Evolutionary conservation across 2,797 vertebrate species (phyloP), one percentile per base, ranked within the genome.

Genomic region (Tokudaia muenninki): DNA sequence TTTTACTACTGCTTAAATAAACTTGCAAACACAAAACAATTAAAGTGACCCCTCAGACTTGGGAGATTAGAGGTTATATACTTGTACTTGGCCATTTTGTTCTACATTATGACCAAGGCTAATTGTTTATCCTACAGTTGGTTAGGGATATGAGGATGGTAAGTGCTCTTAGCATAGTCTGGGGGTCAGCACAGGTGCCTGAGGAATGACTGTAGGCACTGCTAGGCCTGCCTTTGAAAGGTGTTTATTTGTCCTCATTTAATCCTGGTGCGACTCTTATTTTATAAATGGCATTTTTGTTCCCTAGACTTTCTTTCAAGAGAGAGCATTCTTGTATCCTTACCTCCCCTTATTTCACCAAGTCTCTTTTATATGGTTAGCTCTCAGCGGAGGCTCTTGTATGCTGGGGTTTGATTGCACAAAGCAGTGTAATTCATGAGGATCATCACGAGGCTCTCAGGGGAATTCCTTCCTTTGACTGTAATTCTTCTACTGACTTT

Each of bases 161-260:
- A n/a, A 83, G n/a, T 81, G 61, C 65, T 74, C 78, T 89, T 74
- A 61, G 65, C 77, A 81, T 92, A 52, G 75, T 87, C 70, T 83
- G 57, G 79, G 63, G 5, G 59, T 88, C 89, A 87, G 94, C 67
- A 47, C 87, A 41, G 44, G n/a, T 90, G 93, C 41, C 44, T 82
- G 9, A 34, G 61, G 83, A 80, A 72, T 96, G 97, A 95, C 50
- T 96, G 63, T 6, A 47, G 52, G 31, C 55, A 90, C 19, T 63
- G 19, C 72, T 21, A 77, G 79, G 34, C 70, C 77, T 82, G 93
- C 55, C 55, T 95, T 80, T 94, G 87, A 93, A 84, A 94, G 92
- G 87, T 81, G 84, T 96, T 97, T 94, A 61, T 93, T 88, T 94
- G 87, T 67, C 92, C 95, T 78, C 92, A 70, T 94, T 89, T 92